Percentiles rank a stretch among this genome's conserved stretches.
phyloP scores from a whole-genome alignment of 2,797 vertebrate species.

The Scleropages formosus region DNA sequence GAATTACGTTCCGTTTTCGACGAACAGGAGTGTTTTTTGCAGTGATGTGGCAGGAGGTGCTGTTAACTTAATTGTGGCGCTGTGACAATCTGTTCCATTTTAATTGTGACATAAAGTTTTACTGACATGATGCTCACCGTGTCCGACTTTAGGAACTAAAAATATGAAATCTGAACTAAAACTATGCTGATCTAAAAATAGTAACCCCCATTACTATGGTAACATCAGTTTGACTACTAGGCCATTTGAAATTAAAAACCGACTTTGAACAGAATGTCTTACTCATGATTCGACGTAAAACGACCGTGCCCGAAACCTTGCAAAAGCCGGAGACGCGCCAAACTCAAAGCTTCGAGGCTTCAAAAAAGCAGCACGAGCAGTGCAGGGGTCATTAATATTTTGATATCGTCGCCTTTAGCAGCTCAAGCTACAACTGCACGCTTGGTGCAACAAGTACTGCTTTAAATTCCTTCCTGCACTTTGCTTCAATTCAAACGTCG shows the following conservation, averaged over 20 bases:
- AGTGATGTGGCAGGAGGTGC: background rate
- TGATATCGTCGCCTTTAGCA: background rate
- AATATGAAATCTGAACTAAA: background rate
- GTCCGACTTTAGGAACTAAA: background rate
- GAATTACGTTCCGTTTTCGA: background rate
- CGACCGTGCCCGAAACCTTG: background rate
- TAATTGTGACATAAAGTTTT: background rate
- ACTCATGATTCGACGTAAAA: background rate
- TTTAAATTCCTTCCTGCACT: conserved; percentile 18
- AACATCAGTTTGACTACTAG: conserved; percentile 15
- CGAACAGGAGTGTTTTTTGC: background rate
- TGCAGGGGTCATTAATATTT: background rate
- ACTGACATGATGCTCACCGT: background rate
- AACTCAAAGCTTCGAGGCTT: background rate
- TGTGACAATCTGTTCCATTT: background rate
- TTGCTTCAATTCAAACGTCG: conserved; percentile 7
- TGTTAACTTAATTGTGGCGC: too few relatives aligned
- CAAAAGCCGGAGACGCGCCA: conserved; percentile 7
- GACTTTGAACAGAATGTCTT: conserved; percentile 14
- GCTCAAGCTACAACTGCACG: background rate
- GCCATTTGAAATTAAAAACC: conserved; percentile 11
- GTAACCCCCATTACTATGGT: conserved; percentile 4
- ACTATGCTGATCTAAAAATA: background rate
- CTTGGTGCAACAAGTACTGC: background rate
- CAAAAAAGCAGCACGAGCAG: too few relatives aligned